Conservation (phyloP, 2,113 vertebrate species). For the Electrona antarctica region DNA sequence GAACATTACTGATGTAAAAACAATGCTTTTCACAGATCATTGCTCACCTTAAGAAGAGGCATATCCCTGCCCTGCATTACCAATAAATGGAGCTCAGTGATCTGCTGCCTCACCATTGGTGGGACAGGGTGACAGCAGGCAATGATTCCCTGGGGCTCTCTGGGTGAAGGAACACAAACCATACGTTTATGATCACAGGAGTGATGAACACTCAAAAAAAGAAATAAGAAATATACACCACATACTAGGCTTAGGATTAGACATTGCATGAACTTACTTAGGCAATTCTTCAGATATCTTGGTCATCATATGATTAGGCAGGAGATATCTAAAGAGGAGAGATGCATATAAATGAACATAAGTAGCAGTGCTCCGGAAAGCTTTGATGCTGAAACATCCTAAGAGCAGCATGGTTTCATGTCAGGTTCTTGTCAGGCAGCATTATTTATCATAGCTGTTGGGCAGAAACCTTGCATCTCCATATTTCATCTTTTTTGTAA, state of each 20-base stretch:
- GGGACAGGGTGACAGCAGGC: constrained; percentile 95
- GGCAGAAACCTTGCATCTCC: too few relatives aligned
- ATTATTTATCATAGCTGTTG: too few relatives aligned
- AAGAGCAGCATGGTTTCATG: neutral
- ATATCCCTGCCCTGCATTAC: constrained; percentile 91
- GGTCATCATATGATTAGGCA: constrained; percentile 96
- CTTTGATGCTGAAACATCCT: neutral
- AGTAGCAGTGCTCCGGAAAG: neutral
- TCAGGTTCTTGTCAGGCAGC: neutral
- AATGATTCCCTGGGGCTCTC: constrained; percentile 93
- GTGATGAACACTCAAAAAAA: too few relatives aligned
- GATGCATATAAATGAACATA: constrained; percentile 19
- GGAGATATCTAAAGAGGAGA: constrained; percentile 81
- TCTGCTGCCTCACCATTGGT: constrained; percentile 91
- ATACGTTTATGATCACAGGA: too few relatives aligned
- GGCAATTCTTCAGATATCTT: constrained; percentile 94
- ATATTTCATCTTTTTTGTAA: too few relatives aligned
- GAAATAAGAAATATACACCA: too few relatives aligned
- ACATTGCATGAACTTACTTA: constrained; percentile 81
- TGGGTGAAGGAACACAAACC: constrained; percentile 49
- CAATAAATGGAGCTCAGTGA: constrained; percentile 91
- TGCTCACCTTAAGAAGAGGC: constrained; percentile 90
- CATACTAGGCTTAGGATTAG: too few relatives aligned
- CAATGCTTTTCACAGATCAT: neutral
- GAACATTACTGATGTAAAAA: too few relatives aligned